Base-by-base conservation (phyloP, 2,113 vertebrate genomes). In the Meles meles region DNA sequence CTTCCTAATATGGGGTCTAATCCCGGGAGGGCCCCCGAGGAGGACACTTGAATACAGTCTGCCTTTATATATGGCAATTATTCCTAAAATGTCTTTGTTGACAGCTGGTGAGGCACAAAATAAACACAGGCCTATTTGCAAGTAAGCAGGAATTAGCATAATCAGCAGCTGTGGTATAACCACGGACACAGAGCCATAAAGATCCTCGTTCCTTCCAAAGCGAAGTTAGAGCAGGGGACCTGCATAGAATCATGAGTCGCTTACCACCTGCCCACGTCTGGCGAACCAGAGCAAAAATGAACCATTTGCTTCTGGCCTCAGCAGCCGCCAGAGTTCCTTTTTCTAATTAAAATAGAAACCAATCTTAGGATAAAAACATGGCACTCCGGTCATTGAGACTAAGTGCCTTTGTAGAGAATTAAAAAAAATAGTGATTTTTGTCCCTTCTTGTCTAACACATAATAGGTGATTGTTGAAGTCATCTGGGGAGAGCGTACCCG, bases 101-200 rank as follows among this genome's bases (percentile, higher is more conserved):
- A 97, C 98, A 99, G 98, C 98, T 99, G 99, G 98, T 37, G 0
- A 98, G 97, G 98, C 95, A 98, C 98, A 98, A 98, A 98, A 98
- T 98, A 98, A 98, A 98, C 98, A 98, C 94, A 98, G 97, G 98
- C 97, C 98, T 98, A 93, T 98, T 99, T 99, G 98, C 98, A 98
- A 98, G 98, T 97, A 94, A 99, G 98, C 98, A 98, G 98, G 97
- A 98, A 98, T 99, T 98, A 98, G 98, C 98, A 98, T 99, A 98
- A 98, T 89, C 97, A 96, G 98, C 99, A 98, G 98, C 98, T 99
- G 98, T 93, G 74, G 84, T 55, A 34, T 96, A 93, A 97, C 96
- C 98, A 92, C 59, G 89, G 97, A 84, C 98, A 81, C 47, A 97
- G 95, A 98, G 79, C 98, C 97, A 94, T 96, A 96, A 98, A 98